Evolutionary conservation across 2,113 vertebrate species (phyloP).

Genomic region (Taurulus bubalis): DNA sequence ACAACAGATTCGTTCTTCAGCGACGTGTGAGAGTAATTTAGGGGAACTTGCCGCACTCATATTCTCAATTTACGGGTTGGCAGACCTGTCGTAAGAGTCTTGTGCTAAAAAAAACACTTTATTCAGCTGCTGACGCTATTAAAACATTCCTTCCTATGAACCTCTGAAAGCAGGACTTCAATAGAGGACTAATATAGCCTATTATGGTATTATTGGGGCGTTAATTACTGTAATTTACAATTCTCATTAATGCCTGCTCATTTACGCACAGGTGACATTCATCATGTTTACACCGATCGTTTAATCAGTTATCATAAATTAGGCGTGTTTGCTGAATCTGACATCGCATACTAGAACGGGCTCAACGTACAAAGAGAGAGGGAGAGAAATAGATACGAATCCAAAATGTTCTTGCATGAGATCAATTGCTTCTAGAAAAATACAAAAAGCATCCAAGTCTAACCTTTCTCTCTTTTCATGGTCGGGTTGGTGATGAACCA

Average conservation of each 20-base stretch:
- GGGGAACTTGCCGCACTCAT: not conserved
- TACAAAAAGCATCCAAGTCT: slow-evolving; percentile 26
- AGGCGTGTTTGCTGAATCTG: not conserved
- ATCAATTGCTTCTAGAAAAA: not conserved
- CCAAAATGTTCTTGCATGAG: not conserved
- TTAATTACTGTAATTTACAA: not conserved
- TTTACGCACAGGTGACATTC: not conserved
- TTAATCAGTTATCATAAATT: not conserved
- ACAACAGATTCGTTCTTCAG: not conserved
- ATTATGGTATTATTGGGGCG: not conserved
- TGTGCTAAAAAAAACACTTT: not conserved
- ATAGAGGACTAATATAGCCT: not conserved
- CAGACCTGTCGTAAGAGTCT: not conserved
- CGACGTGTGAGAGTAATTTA: not conserved
- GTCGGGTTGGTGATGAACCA: slow-evolving; percentile 96
- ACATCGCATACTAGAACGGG: not conserved
- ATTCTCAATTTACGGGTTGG: not conserved
- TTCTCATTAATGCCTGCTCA: not conserved
- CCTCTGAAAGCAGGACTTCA: not conserved
- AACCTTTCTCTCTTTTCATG: slow-evolving; percentile 98
- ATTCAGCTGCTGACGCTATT: not conserved
- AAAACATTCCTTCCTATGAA: not conserved
- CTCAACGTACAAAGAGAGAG: not conserved
- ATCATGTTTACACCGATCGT: not conserved
- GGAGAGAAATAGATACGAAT: no score